Percentiles rank a stretch among this genome's conserved stretches.
These are phyloP conservation scores for Cryptus armator DNA, from an alignment of 2,888 invertebrate species.

Conservation along the genomic window DNA sequence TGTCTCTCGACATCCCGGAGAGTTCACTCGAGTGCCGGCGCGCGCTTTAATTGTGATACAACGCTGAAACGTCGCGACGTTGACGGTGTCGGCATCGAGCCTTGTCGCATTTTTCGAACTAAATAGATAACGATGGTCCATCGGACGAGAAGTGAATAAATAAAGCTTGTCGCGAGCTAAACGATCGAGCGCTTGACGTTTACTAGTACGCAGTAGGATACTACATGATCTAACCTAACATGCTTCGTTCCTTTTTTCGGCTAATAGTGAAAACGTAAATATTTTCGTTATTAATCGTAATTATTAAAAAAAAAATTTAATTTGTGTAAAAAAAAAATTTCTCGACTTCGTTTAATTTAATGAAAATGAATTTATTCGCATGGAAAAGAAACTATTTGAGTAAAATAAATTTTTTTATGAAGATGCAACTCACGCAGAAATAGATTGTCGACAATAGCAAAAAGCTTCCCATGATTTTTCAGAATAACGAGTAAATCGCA, in stretches of 20 bases:
- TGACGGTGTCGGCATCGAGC: constrained; percentile 27
- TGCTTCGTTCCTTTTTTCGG: too few relatives aligned
- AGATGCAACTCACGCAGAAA: too few relatives aligned
- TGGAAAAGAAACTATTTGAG: too few relatives aligned
- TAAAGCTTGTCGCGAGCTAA: constrained; percentile 37
- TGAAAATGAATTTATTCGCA: not conserved
- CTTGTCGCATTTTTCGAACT: constrained; percentile 64
- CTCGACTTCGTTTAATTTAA: not conserved
- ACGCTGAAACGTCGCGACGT: constrained; percentile 9
- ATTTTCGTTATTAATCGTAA: too few relatives aligned
- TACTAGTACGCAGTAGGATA: too few relatives aligned
- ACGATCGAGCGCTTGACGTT: constrained; percentile 42
- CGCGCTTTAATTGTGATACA: constrained; percentile 53
- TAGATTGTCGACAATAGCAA: not conserved
- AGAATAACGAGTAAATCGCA: too few relatives aligned
- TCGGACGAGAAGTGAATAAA: constrained; percentile 58
- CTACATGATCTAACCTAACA: too few relatives aligned
- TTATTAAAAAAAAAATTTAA: too few relatives aligned
- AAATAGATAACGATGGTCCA: constrained; percentile 67
- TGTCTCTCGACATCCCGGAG: not conserved
- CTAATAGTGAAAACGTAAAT: too few relatives aligned
- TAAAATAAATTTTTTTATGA: too few relatives aligned
- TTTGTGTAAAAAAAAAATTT: too few relatives aligned
- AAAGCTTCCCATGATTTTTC: too few relatives aligned
- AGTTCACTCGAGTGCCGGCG: not conserved